Evolutionary conservation across 1,140 invertebrate species (phyloP).

Genomic region (Hermetia illucens): DNA sequence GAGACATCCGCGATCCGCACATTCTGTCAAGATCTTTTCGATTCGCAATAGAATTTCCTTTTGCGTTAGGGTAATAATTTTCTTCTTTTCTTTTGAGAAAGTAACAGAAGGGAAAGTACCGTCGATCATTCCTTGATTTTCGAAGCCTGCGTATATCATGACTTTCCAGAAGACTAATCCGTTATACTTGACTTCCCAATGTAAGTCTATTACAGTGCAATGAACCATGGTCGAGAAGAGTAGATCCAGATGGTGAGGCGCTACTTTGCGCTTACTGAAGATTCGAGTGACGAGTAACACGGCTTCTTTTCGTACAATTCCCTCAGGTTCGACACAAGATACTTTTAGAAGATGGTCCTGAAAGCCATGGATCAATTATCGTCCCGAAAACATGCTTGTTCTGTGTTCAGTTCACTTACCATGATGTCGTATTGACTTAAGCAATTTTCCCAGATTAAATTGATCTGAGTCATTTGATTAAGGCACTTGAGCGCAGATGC

Average conservation of each 20-base stretch:
- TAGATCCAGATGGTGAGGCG: constrained; percentile 29
- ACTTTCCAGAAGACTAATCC: constrained; percentile 55
- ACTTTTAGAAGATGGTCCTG: constrained; percentile 47
- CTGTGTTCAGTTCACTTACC: constrained; percentile 32
- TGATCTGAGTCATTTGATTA: constrained; percentile 45
- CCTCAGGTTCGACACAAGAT: constrained; percentile 53
- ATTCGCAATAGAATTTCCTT: constrained; percentile 49
- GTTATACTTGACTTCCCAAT: constrained; percentile 63
- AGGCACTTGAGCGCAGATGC: constrained; percentile 56
- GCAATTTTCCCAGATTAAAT: constrained; percentile 46
- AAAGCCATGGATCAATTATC: constrained; percentile 15
- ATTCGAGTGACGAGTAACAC: constrained; percentile 47
- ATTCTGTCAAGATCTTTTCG: constrained; percentile 46
- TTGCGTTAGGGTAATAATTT: constrained; percentile 56
- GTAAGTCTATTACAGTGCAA: constrained; percentile 50
- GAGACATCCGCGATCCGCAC: constrained; percentile 48
- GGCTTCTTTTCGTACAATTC: constrained; percentile 55
- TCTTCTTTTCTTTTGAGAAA: constrained; percentile 59
- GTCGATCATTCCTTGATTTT: constrained; percentile 65
- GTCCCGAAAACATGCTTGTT: not conserved
- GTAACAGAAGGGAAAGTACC: constrained; percentile 58
- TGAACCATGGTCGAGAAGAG: constrained; percentile 44
- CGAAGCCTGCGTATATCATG: constrained; percentile 46
- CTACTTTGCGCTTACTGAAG: constrained; percentile 46
- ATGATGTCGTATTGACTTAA: constrained; percentile 42